These are phyloP conservation scores for Sepioteuthis lessoniana DNA, from an alignment of 2,888 invertebrate genomes.

Conservation along the genomic window DNA sequence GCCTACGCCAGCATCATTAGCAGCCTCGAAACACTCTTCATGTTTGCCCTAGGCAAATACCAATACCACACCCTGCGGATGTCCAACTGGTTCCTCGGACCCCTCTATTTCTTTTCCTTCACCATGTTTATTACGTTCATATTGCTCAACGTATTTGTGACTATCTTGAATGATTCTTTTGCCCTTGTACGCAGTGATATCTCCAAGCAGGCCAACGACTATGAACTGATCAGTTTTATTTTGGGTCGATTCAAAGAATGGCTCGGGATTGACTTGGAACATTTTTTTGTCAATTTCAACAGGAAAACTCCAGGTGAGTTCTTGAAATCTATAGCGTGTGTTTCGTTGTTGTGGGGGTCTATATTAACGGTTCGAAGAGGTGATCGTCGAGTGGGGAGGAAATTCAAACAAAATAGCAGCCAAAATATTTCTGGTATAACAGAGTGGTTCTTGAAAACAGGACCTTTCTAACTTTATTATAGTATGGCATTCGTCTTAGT, in stretches of 20 bases:
- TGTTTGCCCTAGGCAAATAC: conserved; percentile 59
- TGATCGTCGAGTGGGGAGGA: no score
- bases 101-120: conserved; percentile 69
- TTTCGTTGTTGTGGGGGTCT: no score
- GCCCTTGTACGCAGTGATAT: conserved; percentile 67
- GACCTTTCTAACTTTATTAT: no score
- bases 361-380: no score
- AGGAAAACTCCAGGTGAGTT: conserved; percentile 50
- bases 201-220: conserved; percentile 69
- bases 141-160: conserved; percentile 73
- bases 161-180: conserved; percentile 73
- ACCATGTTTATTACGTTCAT: conserved; percentile 69
- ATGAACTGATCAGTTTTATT: conserved; percentile 73
- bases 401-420: no score
- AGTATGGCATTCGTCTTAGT: no score
- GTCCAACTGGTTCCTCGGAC: conserved; percentile 62
- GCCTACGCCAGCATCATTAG: conserved; percentile 58
- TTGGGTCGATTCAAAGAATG: conserved; percentile 62
- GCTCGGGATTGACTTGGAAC: conserved; percentile 60
- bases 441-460: no score
- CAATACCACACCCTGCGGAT: conserved; percentile 54
- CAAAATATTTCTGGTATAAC: no score
- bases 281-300: conserved; percentile 54
- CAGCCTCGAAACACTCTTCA: conserved; percentile 60
- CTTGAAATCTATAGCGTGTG: background rate